Conservation (phyloP, 2,797 vertebrate genomes). For the Notolepis coatsorum region DNA sequence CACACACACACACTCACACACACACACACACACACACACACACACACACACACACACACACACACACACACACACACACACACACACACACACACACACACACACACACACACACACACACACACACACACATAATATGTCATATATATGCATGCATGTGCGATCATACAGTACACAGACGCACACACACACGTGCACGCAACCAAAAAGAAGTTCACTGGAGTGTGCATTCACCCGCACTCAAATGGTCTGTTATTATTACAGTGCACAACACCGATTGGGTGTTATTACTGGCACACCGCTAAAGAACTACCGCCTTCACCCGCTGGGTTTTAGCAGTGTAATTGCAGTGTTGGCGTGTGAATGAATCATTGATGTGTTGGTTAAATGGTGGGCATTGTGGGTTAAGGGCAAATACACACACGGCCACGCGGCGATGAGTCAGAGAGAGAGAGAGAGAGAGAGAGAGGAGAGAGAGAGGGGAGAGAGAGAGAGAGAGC, state of each 20-base stretch:
- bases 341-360: conserved; percentile 68
- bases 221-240: conserved; percentile 45
- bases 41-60: background rate
- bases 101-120: conserved; percentile 26
- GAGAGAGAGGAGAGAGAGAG: conserved; percentile 11
- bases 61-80: background rate
- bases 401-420: conserved; percentile 39
- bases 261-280: conserved; percentile 22
- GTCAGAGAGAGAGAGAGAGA: conserved; percentile 30
- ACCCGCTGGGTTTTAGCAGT: conserved; percentile 54
- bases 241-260: no score
- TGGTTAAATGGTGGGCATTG: conserved; percentile 50
- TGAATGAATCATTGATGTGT: conserved; percentile 68
- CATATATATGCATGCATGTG: background rate
- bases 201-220: conserved; percentile 13
- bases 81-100: conserved; percentile 1
- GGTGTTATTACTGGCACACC: conserved; percentile 72
- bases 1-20: background rate
- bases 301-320: conserved; percentile 54
- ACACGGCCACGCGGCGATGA: no score
- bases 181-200: conserved; percentile 10
- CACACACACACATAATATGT: no score
- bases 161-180: background rate
- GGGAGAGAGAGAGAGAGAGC: background rate
- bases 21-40: background rate